Conservation (phyloP, 2,797 vertebrate species). For the Pantherophis vulpinus region DNA sequence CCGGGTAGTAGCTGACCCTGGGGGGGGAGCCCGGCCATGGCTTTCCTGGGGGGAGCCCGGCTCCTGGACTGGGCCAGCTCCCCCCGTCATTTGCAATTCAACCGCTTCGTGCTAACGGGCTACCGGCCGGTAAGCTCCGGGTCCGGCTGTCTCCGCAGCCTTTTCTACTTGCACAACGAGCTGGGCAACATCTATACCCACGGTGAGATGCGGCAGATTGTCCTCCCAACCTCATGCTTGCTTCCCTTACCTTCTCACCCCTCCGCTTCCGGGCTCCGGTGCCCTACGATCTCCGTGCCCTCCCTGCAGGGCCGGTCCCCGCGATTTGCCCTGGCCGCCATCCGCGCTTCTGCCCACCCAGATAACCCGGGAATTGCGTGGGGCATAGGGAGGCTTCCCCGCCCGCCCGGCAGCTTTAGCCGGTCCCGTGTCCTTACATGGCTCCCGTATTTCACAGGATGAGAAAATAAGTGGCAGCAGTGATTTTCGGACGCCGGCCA, state of each 20-base stretch:
- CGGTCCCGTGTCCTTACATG: not conserved
- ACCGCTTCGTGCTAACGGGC: slow-evolving; percentile 87
- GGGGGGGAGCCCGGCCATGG: slow-evolving; percentile 66
- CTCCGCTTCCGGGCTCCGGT: too few species aligned
- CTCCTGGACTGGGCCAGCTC: slow-evolving; percentile 86
- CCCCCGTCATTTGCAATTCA: slow-evolving; percentile 88
- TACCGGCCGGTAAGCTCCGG: slow-evolving; percentile 84
- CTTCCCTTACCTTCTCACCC: too few species aligned
- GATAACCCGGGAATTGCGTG: not conserved
- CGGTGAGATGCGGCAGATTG: slow-evolving; percentile 71
- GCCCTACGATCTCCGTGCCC: not conserved
- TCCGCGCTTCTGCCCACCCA: not conserved
- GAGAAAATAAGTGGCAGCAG: too few species aligned
- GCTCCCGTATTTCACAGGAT: not conserved
- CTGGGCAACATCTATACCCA: slow-evolving; percentile 93
- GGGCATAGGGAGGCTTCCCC: slow-evolving; percentile 25
- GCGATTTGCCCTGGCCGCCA: not conserved
- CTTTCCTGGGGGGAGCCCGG: slow-evolving; percentile 76
- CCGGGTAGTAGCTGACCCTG: slow-evolving; percentile 15
- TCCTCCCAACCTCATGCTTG: not conserved
- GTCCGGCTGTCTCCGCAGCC: slow-evolving; percentile 82
- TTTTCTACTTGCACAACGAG: slow-evolving; percentile 94
- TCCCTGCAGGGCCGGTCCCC: not conserved
- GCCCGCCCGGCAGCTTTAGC: not conserved
- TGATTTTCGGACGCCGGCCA: too few species aligned